Conservation (phyloP, 2,888 invertebrate genomes). For the Trissoscelio sp. region DNA sequence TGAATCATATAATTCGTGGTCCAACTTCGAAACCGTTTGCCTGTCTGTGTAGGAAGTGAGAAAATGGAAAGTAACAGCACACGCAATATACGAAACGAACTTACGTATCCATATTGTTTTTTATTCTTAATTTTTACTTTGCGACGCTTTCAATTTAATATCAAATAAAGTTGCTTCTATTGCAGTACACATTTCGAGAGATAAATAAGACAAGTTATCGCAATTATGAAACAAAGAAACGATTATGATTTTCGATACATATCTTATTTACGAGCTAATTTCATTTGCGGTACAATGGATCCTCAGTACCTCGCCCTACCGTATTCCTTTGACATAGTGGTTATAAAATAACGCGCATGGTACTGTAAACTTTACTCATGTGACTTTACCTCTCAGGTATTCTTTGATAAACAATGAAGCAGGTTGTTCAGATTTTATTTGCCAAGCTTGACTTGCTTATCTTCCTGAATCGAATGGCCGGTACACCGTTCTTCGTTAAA, state of each 20-base stretch:
- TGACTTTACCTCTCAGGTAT: constrained; percentile 74
- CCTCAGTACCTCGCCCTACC: constrained; percentile 64
- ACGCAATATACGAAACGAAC: constrained; percentile 71
- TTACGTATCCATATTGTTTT: constrained; percentile 49
- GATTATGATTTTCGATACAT: constrained; percentile 57
- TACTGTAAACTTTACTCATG: constrained; percentile 69
- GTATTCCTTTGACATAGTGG: constrained; percentile 63
- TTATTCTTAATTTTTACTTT: constrained; percentile 35
- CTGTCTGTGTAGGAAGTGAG: constrained; percentile 62
- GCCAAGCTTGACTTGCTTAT: constrained; percentile 79
- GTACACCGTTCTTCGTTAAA: constrained; percentile 72
- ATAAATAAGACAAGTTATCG: constrained; percentile 4
- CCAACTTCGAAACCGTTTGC: constrained; percentile 79
- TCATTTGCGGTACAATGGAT: constrained; percentile 51
- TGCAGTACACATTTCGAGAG: background rate
- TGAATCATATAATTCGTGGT: constrained; percentile 83
- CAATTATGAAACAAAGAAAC: constrained; percentile 41
- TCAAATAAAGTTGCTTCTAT: constrained; percentile 11
- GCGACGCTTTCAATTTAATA: constrained; percentile 34
- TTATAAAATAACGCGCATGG: constrained; percentile 66
- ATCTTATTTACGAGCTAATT: constrained; percentile 63
- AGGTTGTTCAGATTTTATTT: constrained; percentile 83
- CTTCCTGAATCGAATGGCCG: constrained; percentile 74
- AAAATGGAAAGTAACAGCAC: constrained; percentile 72
- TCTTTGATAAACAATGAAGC: constrained; percentile 80